Conservation (phyloP, 2,888 invertebrate species). For the Aplocera efformata region DNA sequence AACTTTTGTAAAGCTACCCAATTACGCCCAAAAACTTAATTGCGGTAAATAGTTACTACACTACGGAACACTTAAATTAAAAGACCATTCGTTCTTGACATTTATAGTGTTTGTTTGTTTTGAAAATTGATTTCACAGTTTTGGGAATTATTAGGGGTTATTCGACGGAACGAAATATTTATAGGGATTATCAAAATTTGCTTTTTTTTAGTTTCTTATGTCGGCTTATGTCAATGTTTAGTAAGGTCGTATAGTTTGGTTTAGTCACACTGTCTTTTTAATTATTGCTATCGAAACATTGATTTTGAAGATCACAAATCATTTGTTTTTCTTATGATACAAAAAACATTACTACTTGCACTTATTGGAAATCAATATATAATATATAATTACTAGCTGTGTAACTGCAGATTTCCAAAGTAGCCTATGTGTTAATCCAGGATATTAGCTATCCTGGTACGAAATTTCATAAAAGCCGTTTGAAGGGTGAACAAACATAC, state of each 20-base stretch:
- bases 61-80: slow-evolving; percentile 22
- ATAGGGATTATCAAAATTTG: slow-evolving; percentile 15
- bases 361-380: no score
- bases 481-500: no score
- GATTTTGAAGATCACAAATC: no score
- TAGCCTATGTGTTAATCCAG: no score
- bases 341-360: no score
- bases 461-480: no score
- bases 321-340: no score
- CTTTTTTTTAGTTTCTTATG: slow-evolving; percentile 6
- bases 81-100: slow-evolving; percentile 2
- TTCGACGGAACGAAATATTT: slow-evolving; percentile 16
- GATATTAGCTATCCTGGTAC: no score
- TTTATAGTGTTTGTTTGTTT: slow-evolving; percentile 31
- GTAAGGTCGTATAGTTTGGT: slow-evolving; percentile 2
- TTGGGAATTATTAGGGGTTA: slow-evolving; percentile 6
- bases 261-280: slow-evolving; percentile 1
- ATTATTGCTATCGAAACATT: no score
- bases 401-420: no score
- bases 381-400: no score
- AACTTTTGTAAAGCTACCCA: neutral
- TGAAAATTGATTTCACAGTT: slow-evolving; percentile 35
- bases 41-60: neutral
- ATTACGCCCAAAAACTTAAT: neutral
- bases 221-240: slow-evolving; percentile 1